Base-by-base conservation (phyloP, 2,888 invertebrate species). In the Andrena fulva region DNA sequence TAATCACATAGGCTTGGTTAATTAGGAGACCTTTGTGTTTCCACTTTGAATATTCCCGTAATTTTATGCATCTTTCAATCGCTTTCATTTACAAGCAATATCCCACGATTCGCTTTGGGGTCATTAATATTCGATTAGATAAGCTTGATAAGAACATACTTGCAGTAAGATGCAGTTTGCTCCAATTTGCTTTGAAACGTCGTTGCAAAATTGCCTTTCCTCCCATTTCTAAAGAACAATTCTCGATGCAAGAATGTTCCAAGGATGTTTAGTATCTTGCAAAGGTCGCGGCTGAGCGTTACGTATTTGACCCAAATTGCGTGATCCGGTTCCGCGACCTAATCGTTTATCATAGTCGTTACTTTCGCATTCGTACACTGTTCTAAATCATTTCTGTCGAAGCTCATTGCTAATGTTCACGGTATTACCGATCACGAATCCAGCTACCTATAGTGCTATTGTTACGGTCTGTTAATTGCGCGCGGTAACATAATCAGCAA, bases 301-400 rank as follows among this genome's bases (percentile, higher is more conserved):
- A 24, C 48, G 60, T 24, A 31, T 54, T 48, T 67, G 63, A 76
- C 64, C 66, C n/a, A 62, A 42, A 77, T 60, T 60, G n/a, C 60
- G 29, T 67, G 62, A 73, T 60, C 52, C 67, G 73, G 60, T 67
- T 73, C 5, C n/a, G 35, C 5, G n/a, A 48, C 42, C 29, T 16
- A 35, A 63, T 54, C 33, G 27, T 68, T 63, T 56, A 68, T 35
- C 60, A 29, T 42, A 42, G 42, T 20, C 6, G 29, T 29, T 50
- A 31, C 10, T 16, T 50, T 66, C 12, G 20, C 33, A 4, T 56
- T 74, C 59, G 27, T 52, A 16, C 59, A n/a, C 20, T 29, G 1
- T 12, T n/a, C 16, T n/a, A 52, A 52, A 8, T 52, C 52, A 52
- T 20, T 20, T 20, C 52, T 52, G 20, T 52, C 52, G 20, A 8